Base-by-base conservation (phyloP, 1,140 invertebrate species). In the Bombus affinis region DNA sequence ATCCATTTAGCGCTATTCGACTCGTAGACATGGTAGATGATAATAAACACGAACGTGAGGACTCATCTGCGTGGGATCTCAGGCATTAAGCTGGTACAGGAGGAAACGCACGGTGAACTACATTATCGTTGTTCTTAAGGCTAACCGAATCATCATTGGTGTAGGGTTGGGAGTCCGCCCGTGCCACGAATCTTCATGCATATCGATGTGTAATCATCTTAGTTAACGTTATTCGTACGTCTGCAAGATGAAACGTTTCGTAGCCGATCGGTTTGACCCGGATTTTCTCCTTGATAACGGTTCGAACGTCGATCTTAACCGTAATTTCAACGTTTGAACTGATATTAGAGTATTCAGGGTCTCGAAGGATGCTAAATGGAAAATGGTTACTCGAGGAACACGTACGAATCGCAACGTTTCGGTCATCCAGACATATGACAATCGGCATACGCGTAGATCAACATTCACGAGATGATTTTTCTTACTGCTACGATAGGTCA, bases 351-450 rank as follows among this genome's bases (percentile, higher is more conserved):
- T 10, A 57, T 42, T 32, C 9, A n/a, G 22, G n/a, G 18, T 65
- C 35, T 76, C 62, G 62, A 81, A 37, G 39, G 35, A 47, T 28
- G 35, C 25, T 28, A 71, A 13, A 42, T 15, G 70, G 37, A 10
- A 42, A 28, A 28, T 47, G 0, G 10, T 74, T 35, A 9, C 59
- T 57, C 44, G 35, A 74, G 37, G 35, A 42, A 39, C 59, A 28
- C 13, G n/a, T 22, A 3, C 22, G 59, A 73, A 75, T 62, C 66
- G 47, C 13, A 88, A 94, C 91, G 91, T 94, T 94, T 93, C 88
- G 73, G 93, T 95, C 93, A 94, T 95, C 93, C 94, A 86, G 90
- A 93, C 93, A 88, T 94, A 94, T 88, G 75, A 86, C n/a, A 37
- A 85, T 85, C 82, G 71, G 79, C 59, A 70, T 70, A 72, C 65